Conservation (phyloP, 2,888 invertebrate genomes). For the Frankliniella intonsa region DNA sequence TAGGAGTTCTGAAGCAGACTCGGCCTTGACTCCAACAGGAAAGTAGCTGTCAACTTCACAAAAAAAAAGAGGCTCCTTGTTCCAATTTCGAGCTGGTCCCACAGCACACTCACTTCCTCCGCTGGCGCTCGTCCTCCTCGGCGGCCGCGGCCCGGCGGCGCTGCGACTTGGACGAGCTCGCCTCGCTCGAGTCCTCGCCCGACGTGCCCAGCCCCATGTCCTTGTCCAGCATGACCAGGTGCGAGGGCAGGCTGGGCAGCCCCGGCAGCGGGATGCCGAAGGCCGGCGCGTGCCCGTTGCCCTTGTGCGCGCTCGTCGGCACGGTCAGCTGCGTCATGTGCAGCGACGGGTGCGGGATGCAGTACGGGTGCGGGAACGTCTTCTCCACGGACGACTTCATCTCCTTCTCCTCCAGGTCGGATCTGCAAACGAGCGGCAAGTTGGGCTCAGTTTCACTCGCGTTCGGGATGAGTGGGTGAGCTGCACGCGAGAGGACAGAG, state of each 20-base stretch:
- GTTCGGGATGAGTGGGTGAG: no score
- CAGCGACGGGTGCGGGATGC: constrained; percentile 63
- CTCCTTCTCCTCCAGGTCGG: constrained; percentile 30
- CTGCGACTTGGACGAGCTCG: constrained; percentile 70
- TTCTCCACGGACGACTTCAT: constrained; percentile 58
- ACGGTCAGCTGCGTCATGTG: constrained; percentile 28
- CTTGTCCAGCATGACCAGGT: constrained; percentile 48
- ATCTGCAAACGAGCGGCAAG: constrained; percentile 43
- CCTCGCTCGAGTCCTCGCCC: constrained; percentile 78
- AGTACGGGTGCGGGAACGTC: constrained; percentile 62
- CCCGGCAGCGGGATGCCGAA: constrained; percentile 33
- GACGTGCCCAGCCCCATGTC: constrained; percentile 79
- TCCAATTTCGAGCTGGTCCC: no score
- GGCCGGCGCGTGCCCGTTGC: constrained; percentile 32
- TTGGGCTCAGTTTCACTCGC: constrained; percentile 36
- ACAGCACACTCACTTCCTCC: constrained; percentile 46
- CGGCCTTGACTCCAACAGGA: no score
- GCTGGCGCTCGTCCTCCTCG: constrained; percentile 55
- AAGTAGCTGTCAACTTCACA: no score
- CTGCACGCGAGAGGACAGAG: no score
- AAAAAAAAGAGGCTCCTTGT: no score
- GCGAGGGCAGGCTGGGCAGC: constrained; percentile 35
- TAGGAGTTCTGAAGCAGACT: no score
- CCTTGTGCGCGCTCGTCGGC: not conserved
- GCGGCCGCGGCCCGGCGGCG: constrained; percentile 47